Percentiles rank a stretch among this genome's conserved stretches.
phyloP scores from a whole-genome alignment of 92 coral and sea anemone genomes.

The Siderastrea radians region DNA sequence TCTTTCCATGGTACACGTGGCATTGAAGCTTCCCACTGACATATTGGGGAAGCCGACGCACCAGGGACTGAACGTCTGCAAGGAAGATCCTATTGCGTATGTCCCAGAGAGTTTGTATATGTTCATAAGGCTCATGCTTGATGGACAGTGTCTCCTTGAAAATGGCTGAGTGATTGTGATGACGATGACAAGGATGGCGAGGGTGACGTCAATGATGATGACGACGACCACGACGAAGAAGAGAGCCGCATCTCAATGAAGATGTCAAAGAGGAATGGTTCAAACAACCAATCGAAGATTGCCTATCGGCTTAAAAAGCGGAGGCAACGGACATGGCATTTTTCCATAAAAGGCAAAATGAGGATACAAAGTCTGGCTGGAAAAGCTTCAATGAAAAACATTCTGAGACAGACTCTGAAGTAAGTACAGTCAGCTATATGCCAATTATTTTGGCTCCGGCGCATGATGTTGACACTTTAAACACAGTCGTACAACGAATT shows the following conservation, averaged over 20 bases:
- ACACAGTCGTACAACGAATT: constrained; percentile 4
- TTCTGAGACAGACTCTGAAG: not conserved
- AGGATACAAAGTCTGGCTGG: constrained; percentile 3
- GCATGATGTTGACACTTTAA: constrained; percentile 68
- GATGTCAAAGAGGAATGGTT: too few relatives aligned
- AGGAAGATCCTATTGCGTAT: not conserved
- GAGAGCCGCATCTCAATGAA: too few relatives aligned
- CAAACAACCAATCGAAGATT: too few relatives aligned
- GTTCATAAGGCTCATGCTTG: constrained; percentile 43
- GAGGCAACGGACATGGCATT: not conserved
- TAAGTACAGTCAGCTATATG: constrained; percentile 76
- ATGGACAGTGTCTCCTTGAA: not conserved
- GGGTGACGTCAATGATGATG: too few relatives aligned
- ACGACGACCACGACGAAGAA: too few relatives aligned
- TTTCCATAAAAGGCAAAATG: constrained; percentile 13
- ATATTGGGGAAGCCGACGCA: constrained; percentile 23
- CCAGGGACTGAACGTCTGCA: not conserved
- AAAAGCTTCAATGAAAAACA: not conserved
- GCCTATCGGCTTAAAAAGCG: not conserved
- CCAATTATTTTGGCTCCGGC: constrained; percentile 69
- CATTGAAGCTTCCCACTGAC: not conserved
- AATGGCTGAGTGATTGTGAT: not conserved
- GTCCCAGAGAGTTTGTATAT: constrained; percentile 27
- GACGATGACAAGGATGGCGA: not conserved
- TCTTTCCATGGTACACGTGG: constrained; percentile 1